Base-by-base conservation (phyloP, 92 coral and sea anemone genomes). In the Zoanthus gigantus region DNA sequence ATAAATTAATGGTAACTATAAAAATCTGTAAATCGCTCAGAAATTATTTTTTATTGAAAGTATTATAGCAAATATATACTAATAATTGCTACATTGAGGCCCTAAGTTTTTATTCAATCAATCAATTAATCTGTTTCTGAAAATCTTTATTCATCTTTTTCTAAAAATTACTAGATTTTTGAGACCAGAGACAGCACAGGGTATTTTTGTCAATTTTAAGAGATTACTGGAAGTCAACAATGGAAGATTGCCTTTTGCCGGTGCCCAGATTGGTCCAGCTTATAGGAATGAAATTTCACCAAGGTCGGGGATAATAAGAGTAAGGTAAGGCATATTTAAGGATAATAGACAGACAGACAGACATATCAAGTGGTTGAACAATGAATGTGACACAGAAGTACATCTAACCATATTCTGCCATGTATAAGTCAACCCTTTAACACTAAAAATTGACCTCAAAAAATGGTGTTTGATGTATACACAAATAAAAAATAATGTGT, bases 111-210 rank as follows among this genome's bases (percentile, higher is more conserved):
- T 14, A 58, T 58, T 13, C 23, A 67, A 1, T 23, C 4, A 30
- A 48, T 6, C 6, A 74, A 17, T n/a, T 16, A 13, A 14, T 37
- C 42, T 37, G 42, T 37, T 37, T 37, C 42, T 37, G 17, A 23
- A 73, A 73, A 46, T 73, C 48, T 73, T 73, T 44, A 52, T 28
- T 67, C 66, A 12, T 48, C 4, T 9, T 72, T 66, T 84, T 47
- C 66, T 30, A 3, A 68, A 56, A 50, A 65, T 76, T 31, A 76
- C n/a, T 57, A 97, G 99, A 37, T 97, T 68, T 60, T 88, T 97
- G 4, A 93, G 99, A 89, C 99, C 99, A 71, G 99, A 97, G 86
- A 97, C 99, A 72, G 98, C 99, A 7, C 99, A 97, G 82, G 99
- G 99, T 14, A 97, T 97, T 89, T 97, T 97, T 89, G 99, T 97